Evolutionary conservation across 2,113 vertebrate genomes (phyloP), one percentile per base, ranked within the genome.

Genomic region (Sylvia atricapilla): DNA sequence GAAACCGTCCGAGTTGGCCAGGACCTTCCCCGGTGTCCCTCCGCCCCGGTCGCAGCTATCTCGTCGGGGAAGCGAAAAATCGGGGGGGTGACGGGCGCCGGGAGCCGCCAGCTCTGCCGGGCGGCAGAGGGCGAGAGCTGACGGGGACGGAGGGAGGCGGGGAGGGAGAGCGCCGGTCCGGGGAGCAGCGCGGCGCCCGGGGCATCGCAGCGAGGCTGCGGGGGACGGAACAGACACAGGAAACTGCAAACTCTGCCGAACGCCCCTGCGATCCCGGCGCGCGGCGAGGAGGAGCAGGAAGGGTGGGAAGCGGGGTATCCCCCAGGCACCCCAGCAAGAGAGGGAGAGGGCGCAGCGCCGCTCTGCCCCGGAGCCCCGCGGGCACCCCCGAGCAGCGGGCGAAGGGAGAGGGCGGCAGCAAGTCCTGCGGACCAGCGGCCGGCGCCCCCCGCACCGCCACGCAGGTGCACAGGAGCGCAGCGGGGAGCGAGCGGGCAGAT

Each of bases 61-160:
- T 20, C 21, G 37, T 1, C 15, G 10, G 43, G 31, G 28, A 78
- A 55, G 18, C 2, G 46, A 47, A 28, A 75, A 44, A 33, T 7
- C 3, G 46, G 19, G 37, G 37, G 49, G 39, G 35, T 41, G 25
- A 53, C 2, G 28, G 2, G 67, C 62, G 76, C 47, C 67, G 77
- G 41, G 35, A 39, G 67, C 78, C 35, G 39, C 20, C 64, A 46
- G 88, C 76, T 27, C 70, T 64, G 70, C 76, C 41, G 58, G 41
- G 81, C 77, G 53, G 92, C 94, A 95, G 82, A 90, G 86, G 78
- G 89, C 92, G 85, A 92, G 89, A 78, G 87, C 66, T 75, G 77
- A 14, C 60, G 46, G 88, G n/a, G 64, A 31, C 15, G n/a, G 44
- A 70, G 20, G 49, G 76, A 66, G 62, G 69, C 49, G 50, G 82